Conservation (phyloP, 2,113 vertebrate genomes). For the Oxygymnocypris stewartii region DNA sequence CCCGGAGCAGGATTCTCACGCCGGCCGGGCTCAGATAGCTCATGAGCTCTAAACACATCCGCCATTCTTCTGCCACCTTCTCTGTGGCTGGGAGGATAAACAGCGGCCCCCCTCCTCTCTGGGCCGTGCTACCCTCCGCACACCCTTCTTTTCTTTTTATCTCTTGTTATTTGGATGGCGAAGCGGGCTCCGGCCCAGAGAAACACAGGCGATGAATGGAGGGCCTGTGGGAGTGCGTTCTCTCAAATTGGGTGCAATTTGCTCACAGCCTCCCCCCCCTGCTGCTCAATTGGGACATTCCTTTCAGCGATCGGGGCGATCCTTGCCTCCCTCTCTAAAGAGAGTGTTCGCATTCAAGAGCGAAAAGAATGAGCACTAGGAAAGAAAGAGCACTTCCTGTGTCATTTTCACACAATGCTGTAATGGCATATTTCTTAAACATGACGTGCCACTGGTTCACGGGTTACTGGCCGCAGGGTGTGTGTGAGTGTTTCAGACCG, state of each 20-base stretch:
- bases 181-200: slow-evolving; percentile 67
- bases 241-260: slow-evolving; percentile 75
- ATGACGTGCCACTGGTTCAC: slow-evolving; percentile 42
- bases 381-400: slow-evolving; percentile 54
- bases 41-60: slow-evolving; percentile 77
- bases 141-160: slow-evolving; percentile 60
- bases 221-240: slow-evolving; percentile 72
- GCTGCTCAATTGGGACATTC: slow-evolving; percentile 60
- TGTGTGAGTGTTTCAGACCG: slow-evolving; percentile 50
- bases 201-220: slow-evolving; percentile 70
- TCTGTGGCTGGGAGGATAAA: slow-evolving; percentile 78
- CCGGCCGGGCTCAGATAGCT: slow-evolving; percentile 69
- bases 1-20: slow-evolving; percentile 70
- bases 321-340: slow-evolving; percentile 55
- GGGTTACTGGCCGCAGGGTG: slow-evolving; percentile 35
- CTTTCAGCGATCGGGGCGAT: slow-evolving; percentile 52
- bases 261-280: slow-evolving; percentile 68
- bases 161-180: slow-evolving; percentile 70
- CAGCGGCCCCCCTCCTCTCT: slow-evolving; percentile 60
- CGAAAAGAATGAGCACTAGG: slow-evolving; percentile 38
- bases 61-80: slow-evolving; percentile 72
- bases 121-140: slow-evolving; percentile 49
- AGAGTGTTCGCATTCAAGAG: slow-evolving; percentile 62
- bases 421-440: slow-evolving; percentile 54
- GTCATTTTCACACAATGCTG: slow-evolving; percentile 53